phyloP scores from a whole-genome alignment of 2,888 invertebrate species.

The Enchytraeus crypticus region DNA sequence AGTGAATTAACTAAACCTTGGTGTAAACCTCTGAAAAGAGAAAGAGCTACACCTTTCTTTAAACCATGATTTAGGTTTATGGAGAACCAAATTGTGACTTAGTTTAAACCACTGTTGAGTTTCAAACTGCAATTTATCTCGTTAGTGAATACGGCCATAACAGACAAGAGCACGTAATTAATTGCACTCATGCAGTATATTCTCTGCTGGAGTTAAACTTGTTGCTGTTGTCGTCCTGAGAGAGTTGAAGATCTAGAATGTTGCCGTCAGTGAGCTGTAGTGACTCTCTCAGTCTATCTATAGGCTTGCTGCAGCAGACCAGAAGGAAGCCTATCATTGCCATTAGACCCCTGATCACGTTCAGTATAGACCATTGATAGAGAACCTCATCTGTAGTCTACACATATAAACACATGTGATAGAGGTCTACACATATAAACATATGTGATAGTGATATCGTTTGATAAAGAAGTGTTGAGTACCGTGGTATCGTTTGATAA shows the following conservation, averaged over 20 bases:
- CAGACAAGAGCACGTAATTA: too few species aligned
- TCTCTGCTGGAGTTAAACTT: too few species aligned
- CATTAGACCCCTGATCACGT: conserved; percentile 37
- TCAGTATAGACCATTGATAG: conserved; percentile 35
- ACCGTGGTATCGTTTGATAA: background rate
- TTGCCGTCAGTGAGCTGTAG: conserved; percentile 36
- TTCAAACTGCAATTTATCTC: too few species aligned
- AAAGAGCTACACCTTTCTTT: too few species aligned
- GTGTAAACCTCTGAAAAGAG: too few species aligned
- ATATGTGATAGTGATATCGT: background rate
- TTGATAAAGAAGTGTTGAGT: background rate
- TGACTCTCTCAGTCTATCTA: conserved; percentile 40
- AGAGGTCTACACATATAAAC: background rate
- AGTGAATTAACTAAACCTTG: too few species aligned
- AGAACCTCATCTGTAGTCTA: background rate
- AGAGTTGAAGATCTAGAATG: conserved; percentile 14
- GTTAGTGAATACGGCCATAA: too few species aligned
- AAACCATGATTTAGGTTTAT: too few species aligned
- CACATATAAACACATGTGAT: background rate
- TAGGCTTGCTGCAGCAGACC: conserved; percentile 34
- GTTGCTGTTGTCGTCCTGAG: too few species aligned
- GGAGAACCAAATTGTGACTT: too few species aligned
- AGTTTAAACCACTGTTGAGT: too few species aligned
- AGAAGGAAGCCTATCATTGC: conserved; percentile 42
- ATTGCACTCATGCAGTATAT: too few species aligned